Evolutionary conservation across 2,888 invertebrate genomes (phyloP), one percentile per base, ranked within the genome.

Genomic region (Rhingia campestris): DNA sequence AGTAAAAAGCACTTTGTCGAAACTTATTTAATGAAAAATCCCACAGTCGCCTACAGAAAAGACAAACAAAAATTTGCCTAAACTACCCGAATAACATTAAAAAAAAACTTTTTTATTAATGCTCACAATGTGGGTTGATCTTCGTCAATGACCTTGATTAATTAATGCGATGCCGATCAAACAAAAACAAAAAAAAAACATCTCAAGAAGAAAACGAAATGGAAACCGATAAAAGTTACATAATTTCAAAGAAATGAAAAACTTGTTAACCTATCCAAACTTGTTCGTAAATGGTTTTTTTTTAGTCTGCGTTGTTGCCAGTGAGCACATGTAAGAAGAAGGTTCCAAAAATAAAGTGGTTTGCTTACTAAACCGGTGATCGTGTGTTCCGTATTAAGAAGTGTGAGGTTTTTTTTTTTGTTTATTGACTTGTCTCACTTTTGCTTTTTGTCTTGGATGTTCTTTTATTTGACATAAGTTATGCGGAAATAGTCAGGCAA

Each of bases 101-200:
- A 22, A 22, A 4, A 30, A 22, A 2, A 9, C 3, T 39, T 49
- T 56, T 63, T 35, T 30, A 7, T 43, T 6, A 10, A 4, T 51
- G 33, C 41, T 58, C 33, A 47, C 56, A 69, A 82, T 79, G 79
- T 79, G 82, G 79, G 82, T 79, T 82, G 79, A 79, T 82, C 63
- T 67, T 79, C 67, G 73, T 73, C 64, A 73, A 74, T 79, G 82
- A 82, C 82, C 82, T 82, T 82, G 73, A 79, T 82, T 82, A 63
- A 63, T 63, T 73, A 79, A 79, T 79, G 82, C 49, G 73, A 79
- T 79, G 82, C 49, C 69, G 73, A 73, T 82, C 73, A 58, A 81
- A 67, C n/a, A 79, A 22, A 22, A 22, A 22, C 22, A 22, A 22
- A 22, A 22, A 22, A n/a, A 22, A 22, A 22, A 22, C 22, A 22